Evolutionary conservation across 2,113 vertebrate genomes (phyloP).

Genomic region (Nibea coibor): DNA sequence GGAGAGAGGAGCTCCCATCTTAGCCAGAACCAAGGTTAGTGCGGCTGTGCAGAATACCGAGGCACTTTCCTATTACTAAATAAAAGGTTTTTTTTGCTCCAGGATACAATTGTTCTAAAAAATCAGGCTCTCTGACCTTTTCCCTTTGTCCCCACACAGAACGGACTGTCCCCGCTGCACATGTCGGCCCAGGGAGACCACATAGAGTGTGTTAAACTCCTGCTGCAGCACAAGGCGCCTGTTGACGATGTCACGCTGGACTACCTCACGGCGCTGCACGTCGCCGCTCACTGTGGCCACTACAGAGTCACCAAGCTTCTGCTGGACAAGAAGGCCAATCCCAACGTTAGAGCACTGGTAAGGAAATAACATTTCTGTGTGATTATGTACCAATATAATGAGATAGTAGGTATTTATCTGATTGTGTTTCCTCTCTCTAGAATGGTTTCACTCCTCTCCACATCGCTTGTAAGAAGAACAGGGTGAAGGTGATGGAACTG

Average conservation of each 20-base stretch:
- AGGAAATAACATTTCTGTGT: background rate
- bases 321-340: constrained; percentile 97
- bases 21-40: constrained; percentile 96
- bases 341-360: constrained; percentile 95
- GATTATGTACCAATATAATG: background rate
- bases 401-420: background rate
- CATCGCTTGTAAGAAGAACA: constrained; percentile 99
- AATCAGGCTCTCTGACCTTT: background rate
- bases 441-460: constrained; percentile 99
- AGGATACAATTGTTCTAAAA: background rate
- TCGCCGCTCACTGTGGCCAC: constrained; percentile 97
- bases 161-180: constrained; percentile 95
- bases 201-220: constrained; percentile 94
- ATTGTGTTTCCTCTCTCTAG: constrained; percentile 64
- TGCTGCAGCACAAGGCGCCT: constrained; percentile 94
- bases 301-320: constrained; percentile 98
- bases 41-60: background rate
- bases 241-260: constrained; percentile 98
- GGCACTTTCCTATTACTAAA: background rate
- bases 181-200: constrained; percentile 99
- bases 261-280: constrained; percentile 96
- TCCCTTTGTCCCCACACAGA: constrained; percentile 80
- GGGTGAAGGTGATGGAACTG: constrained; percentile 99
- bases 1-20: constrained; percentile 92
- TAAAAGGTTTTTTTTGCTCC: background rate